These are phyloP conservation scores for Pandemis corylana DNA, from an alignment of 2,888 invertebrate genomes.

Conservation along the genomic window DNA sequence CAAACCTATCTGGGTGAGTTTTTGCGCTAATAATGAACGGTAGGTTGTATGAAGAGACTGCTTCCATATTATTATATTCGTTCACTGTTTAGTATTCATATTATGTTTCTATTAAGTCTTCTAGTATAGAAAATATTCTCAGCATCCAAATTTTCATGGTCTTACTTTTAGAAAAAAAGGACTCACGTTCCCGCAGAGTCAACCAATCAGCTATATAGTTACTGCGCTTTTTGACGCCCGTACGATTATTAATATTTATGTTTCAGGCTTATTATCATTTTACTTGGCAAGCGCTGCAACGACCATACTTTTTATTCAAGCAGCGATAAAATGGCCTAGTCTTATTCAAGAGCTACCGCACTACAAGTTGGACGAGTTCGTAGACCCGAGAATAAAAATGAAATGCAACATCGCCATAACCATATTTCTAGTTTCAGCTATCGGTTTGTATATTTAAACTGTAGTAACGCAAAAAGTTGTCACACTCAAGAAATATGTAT, in stretches of 20 bases:
- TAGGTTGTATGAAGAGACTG: too few species aligned
- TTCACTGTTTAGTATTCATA: too few species aligned
- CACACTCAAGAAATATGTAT: background rate
- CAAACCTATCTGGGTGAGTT: too few species aligned
- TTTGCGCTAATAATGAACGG: too few species aligned
- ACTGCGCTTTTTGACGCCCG: background rate
- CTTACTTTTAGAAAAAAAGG: too few species aligned
- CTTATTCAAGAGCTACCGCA: constrained; percentile 54
- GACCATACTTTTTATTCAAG: constrained; percentile 54
- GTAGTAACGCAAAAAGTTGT: background rate
- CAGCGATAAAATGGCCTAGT: constrained; percentile 60
- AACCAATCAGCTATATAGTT: too few species aligned
- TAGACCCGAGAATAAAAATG: constrained; percentile 50
- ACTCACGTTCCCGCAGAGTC: too few species aligned
- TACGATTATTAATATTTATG: background rate
- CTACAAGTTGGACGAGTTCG: constrained; percentile 56
- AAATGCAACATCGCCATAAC: constrained; percentile 53
- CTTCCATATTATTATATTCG: too few species aligned
- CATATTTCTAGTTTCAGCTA: constrained; percentile 48
- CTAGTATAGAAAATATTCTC: too few species aligned
- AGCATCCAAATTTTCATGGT: too few species aligned
- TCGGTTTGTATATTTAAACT: constrained; percentile 52
- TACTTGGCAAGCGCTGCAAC: constrained; percentile 50
- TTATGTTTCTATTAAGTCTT: too few species aligned
- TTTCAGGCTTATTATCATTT: constrained; percentile 59